A percentile compares a stretch with the other conserved stretches of the same genome.
phyloP scores from a whole-genome alignment of 2,888 invertebrate species.

The Crocallis elinguaria region DNA sequence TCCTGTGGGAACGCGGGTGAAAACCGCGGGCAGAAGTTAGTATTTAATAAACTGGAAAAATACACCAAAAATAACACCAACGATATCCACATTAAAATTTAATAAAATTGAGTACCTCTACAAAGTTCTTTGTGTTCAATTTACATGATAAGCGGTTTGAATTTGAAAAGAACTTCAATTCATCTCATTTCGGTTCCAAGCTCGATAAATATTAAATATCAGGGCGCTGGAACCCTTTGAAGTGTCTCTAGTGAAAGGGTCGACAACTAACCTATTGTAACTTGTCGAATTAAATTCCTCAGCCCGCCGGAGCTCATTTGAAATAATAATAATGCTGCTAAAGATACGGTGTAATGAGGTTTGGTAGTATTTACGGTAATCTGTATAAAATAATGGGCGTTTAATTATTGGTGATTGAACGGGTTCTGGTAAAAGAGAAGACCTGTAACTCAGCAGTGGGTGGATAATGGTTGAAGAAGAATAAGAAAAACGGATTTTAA shows the following conservation, averaged over 20 bases:
- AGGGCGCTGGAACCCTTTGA: slow-evolving; percentile 58
- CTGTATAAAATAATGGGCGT: background rate
- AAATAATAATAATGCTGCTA: background rate
- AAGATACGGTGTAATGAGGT: slow-evolving; percentile 1
- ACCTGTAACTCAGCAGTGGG: too few species aligned
- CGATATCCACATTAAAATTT: background rate
- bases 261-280: slow-evolving; percentile 66
- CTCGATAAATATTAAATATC: slow-evolving; percentile 70
- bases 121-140: slow-evolving; percentile 12
- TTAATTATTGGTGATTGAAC: background rate
- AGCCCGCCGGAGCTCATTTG: slow-evolving; percentile 27
- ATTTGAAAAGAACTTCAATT: slow-evolving; percentile 38
- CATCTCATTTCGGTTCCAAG: slow-evolving; percentile 39
- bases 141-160: slow-evolving; percentile 25
- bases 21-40: too few species aligned
- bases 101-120: background rate
- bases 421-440: too few species aligned
- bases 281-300: slow-evolving; percentile 70
- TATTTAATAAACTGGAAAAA: background rate
- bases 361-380: background rate
- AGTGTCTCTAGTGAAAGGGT: slow-evolving; percentile 62
- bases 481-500: too few species aligned
- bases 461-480: too few species aligned
- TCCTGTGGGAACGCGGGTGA: too few species aligned
- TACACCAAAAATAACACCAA: background rate